These are phyloP conservation scores for Mystacornis crossleyi DNA, from an alignment of 2,113 vertebrate species.

Conservation along the genomic window DNA sequence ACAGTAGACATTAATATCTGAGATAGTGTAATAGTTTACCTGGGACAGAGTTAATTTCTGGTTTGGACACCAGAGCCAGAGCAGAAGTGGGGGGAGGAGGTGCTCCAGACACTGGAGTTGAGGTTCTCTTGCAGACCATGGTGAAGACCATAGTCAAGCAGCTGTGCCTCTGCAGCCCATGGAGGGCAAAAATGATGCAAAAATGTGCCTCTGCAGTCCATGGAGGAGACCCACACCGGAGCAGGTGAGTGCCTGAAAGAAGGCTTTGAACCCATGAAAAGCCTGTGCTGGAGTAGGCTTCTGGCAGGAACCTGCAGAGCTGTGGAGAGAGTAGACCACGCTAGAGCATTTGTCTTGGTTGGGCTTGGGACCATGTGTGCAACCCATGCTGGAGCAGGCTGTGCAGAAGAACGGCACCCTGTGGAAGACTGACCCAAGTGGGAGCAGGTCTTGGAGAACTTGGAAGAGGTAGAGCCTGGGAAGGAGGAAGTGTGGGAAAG, in stretches of 20 bases:
- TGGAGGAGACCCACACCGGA: accelerated
- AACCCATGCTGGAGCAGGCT: neutral
- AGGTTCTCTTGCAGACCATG: neutral
- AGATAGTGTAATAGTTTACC: neutral
- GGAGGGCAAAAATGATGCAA: neutral
- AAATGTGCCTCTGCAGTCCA: no score
- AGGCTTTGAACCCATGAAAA: neutral
- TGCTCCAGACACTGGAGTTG: neutral
- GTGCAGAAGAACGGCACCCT: accelerated
- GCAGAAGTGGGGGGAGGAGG: neutral
- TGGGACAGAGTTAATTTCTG: neutral
- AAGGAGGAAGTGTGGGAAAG: neutral
- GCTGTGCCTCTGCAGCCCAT: no score
- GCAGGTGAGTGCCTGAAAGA: neutral
- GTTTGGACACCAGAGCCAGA: neutral
- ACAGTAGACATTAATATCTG: neutral
- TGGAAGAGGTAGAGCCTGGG: neutral
- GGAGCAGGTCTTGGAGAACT: neutral
- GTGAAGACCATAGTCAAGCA: neutral
- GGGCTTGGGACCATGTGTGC: accelerated
- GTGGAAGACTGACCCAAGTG: neutral
- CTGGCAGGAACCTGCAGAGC: neutral
- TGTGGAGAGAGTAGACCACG: neutral
- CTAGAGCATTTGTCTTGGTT: neutral
- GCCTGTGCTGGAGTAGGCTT: neutral